Base-by-base conservation (phyloP, 2,888 invertebrate genomes). In the Noctua janthe region DNA sequence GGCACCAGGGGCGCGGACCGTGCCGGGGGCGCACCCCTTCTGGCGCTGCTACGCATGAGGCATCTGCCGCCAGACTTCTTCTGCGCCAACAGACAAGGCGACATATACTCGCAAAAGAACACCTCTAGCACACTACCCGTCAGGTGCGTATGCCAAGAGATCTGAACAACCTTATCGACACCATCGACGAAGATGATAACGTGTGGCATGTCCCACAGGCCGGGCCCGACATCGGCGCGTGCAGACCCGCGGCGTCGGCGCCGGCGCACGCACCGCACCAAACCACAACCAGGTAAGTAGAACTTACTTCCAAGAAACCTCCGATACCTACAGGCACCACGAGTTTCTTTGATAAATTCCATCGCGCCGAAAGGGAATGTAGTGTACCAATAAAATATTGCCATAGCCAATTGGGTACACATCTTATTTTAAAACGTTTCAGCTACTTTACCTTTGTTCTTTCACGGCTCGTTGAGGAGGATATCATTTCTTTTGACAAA, bases 11-110 rank as follows among this genome's bases (percentile, higher is more conserved):
- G 76, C 87, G 97, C 94, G 80, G 83, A 43, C 81, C 75, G 80
- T 79, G 76, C 54, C 6, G 69, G 72, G 54, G 83, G 95, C 88
- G 97, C 97, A 97, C 94, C 91, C 75, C 92, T 94, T 89, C 92
- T 88, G 80, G 91, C 92, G 83, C 89, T 95, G 90, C 98, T 98
- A 92, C 97, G 92, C 83, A 94, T 94, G 76, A 97, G 98, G 94
- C 97, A 98, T 90, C 98, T 98, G 91, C 97, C 98, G 49, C 98
- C 98, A 0, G 98, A 98, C 93, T 98, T 98, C 96, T 98, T 98
- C 96, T 98, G 98, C 95, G 97, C 97, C 87, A 97, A 98, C 94
- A 96, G 97, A 69, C 76, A 47, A 17, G n/a, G 17, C 59, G 29
- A 43, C 8, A 15, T 70, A 4, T 43, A 2, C 23, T 39, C 20